Conservation (phyloP, 2,797 vertebrate species). For the Lacerta agilis region DNA sequence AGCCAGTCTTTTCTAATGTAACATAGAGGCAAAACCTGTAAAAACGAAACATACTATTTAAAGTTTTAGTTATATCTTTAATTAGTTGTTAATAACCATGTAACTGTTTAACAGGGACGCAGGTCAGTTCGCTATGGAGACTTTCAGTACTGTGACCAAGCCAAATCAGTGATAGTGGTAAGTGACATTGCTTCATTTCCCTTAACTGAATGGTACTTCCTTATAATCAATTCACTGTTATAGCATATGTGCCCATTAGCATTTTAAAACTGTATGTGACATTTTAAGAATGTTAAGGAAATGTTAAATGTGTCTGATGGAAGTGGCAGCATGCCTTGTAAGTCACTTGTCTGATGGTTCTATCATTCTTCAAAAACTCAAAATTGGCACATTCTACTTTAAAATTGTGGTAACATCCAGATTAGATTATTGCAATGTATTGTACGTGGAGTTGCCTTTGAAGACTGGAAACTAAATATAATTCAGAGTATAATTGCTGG, state of each 20-base stretch:
- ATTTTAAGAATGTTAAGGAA: background rate
- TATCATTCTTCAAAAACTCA: background rate
- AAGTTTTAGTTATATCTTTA: conserved; percentile 7
- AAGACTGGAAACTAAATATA: background rate
- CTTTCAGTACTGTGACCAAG: conserved; percentile 94
- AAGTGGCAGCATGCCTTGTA: background rate
- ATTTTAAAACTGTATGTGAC: background rate
- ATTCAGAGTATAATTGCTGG: background rate
- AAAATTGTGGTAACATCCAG: background rate
- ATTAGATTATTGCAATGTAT: background rate
- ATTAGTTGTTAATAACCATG: conserved; percentile 14
- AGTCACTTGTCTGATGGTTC: background rate
- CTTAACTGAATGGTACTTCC: background rate
- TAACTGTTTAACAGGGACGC: conserved; percentile 84
- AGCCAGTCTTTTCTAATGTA: background rate
- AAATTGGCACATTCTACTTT: background rate
- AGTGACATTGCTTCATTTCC: conserved; percentile 63
- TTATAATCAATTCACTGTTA: background rate
- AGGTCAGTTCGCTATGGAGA: conserved; percentile 94
- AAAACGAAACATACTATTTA: background rate
- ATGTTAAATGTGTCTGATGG: background rate
- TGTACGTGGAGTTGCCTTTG: background rate
- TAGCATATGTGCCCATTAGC: background rate
- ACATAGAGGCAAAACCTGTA: background rate
- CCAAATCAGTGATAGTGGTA: conserved; percentile 96